Evolutionary conservation across 1,140 invertebrate genomes (phyloP).

Genomic region (Gyrodactylus salaris): DNA sequence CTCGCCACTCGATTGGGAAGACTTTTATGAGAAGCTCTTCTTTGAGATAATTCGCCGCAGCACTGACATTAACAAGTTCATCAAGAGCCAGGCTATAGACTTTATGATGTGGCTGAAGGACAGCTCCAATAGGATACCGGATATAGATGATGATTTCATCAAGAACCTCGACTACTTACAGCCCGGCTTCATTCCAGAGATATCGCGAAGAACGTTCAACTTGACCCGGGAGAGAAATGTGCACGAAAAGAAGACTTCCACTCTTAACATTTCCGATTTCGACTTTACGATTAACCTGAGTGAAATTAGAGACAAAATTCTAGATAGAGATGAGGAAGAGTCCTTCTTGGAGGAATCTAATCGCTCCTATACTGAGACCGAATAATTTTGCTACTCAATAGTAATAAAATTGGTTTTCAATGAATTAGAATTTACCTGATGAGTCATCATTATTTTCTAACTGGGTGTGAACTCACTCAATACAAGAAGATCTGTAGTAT

Average conservation of each 20-base stretch:
- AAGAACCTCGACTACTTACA: neutral
- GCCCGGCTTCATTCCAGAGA: neutral
- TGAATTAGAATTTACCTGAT: too few relatives aligned
- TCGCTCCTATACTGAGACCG: neutral
- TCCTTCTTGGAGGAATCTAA: neutral
- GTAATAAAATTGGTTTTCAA: neutral
- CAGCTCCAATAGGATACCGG: neutral
- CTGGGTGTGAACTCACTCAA: too few relatives aligned
- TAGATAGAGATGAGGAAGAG: neutral
- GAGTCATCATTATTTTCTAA: too few relatives aligned
- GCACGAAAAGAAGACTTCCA: neutral
- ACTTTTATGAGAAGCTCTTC: neutral
- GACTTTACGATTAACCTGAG: neutral
- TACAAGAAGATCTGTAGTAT: too few relatives aligned
- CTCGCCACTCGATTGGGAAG: neutral
- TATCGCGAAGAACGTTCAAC: neutral
- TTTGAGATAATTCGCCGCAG: neutral
- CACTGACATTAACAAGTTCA: neutral
- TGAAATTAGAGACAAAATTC: neutral
- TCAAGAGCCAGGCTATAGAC: neutral
- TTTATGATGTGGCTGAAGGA: neutral
- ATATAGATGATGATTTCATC: neutral
- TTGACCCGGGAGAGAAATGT: neutral
- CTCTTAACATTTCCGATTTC: neutral
- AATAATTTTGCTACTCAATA: neutral